Evolutionary conservation across 1,140 invertebrate species (phyloP).

Genomic region (Metaphire vulgaris): DNA sequence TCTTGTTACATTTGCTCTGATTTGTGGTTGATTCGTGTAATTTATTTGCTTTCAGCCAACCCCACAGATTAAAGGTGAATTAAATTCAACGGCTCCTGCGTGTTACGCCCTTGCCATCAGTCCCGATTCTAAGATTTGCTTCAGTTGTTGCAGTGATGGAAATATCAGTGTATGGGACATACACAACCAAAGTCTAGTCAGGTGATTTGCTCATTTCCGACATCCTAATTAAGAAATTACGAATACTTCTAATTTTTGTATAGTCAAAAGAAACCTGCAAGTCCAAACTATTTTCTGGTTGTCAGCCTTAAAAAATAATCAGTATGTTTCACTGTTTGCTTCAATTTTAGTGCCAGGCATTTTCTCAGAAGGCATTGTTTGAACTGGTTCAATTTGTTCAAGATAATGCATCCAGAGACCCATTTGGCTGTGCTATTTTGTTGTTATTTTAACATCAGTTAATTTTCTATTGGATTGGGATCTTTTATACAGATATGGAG

Average conservation of each 20-base stretch:
- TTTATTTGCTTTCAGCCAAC: conserved; percentile 51
- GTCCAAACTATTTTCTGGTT: too few relatives aligned
- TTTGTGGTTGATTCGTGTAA: not conserved
- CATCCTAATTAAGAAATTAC: not conserved
- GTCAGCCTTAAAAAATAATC: too few relatives aligned
- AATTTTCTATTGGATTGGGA: not conserved
- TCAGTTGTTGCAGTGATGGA: conserved; percentile 90
- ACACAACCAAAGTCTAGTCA: conserved; percentile 3
- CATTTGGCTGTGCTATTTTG: not conserved
- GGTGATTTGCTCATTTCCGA: not conserved
- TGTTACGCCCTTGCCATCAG: conserved; percentile 95
- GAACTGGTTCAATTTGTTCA: too few relatives aligned
- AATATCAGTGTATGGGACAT: conserved; percentile 95
- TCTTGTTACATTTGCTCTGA: too few relatives aligned
- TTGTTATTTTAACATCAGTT: not conserved
- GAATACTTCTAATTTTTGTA: not conserved
- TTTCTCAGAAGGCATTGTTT: too few relatives aligned
- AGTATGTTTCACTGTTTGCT: too few relatives aligned
- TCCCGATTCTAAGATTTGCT: conserved; percentile 91
- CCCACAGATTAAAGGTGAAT: conserved; percentile 72
- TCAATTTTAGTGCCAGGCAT: too few relatives aligned
- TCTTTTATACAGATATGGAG: not conserved
- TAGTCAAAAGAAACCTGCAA: not conserved
- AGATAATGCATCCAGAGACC: too few relatives aligned
- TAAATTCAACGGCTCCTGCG: conserved; percentile 89